Evolutionary conservation across 1,140 invertebrate genomes (phyloP).

Genomic region (Cyphomyrmex costatus): DNA sequence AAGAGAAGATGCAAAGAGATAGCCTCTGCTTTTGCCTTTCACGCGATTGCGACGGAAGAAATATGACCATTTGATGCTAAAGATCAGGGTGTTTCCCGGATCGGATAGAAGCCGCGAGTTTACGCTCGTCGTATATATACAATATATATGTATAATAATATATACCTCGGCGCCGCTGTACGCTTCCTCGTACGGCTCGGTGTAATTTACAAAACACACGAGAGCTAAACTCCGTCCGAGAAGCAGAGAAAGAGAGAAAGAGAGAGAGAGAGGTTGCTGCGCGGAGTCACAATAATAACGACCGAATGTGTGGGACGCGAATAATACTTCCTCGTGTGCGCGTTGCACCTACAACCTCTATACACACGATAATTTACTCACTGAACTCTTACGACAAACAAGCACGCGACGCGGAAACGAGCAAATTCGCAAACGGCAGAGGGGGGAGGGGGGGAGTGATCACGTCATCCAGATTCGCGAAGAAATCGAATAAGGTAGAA

Average conservation of each 20-base stretch:
- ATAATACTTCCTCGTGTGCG: slow-evolving; percentile 54
- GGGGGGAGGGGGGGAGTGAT: background rate
- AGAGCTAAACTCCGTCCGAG: slow-evolving; percentile 6
- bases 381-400: slow-evolving; percentile 37
- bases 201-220: slow-evolving; percentile 19
- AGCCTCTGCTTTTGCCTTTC: slow-evolving; percentile 9
- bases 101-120: background rate
- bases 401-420: slow-evolving; percentile 15
- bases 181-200: slow-evolving; percentile 13
- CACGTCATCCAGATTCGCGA: background rate
- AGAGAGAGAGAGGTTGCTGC: background rate
- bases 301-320: slow-evolving; percentile 60
- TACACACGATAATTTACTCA: slow-evolving; percentile 15
- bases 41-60: slow-evolving; percentile 18
- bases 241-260: background rate
- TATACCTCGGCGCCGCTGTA: background rate
- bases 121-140: background rate
- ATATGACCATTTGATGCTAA: slow-evolving; percentile 2
- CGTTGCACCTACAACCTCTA: background rate
- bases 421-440: background rate
- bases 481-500: background rate
- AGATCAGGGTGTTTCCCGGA: background rate
- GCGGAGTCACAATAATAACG: slow-evolving; percentile 50
- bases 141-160: no score
- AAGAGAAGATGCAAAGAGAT: background rate